phyloP scores from a whole-genome alignment of 2,797 vertebrate genomes.

The Oophaga sylvatica region DNA sequence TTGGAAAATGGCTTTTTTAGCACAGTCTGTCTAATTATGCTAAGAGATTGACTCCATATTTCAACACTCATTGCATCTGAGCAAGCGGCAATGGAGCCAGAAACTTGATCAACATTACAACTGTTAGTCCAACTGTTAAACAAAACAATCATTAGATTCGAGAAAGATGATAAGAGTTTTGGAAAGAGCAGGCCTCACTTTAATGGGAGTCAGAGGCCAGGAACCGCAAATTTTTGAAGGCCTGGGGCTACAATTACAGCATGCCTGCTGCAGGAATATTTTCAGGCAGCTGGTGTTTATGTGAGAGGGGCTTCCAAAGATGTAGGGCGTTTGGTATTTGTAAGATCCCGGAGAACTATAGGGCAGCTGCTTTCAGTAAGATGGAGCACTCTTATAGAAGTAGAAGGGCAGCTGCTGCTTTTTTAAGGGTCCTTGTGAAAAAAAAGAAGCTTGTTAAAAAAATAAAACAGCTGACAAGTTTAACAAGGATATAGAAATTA shows the following conservation, averaged over 20 bases:
- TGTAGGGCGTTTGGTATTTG: constrained; percentile 22
- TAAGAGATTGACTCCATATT: background rate
- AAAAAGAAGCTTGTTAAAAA: background rate
- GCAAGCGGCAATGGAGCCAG: constrained; percentile 6
- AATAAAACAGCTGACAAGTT: background rate
- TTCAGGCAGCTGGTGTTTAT: constrained; percentile 47
- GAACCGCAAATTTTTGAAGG: constrained; percentile 13
- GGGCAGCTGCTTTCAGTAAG: constrained; percentile 7
- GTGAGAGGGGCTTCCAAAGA: constrained; percentile 32
- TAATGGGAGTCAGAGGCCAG: constrained; percentile 34
- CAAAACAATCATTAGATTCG: constrained; percentile 34
- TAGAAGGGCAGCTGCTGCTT: background rate
- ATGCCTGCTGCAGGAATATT: constrained; percentile 15
- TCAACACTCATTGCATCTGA: constrained; percentile 7
- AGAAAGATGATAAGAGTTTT: constrained; percentile 5
- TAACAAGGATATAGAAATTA: background rate
- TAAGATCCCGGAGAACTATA: constrained; percentile 21
- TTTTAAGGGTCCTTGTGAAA: background rate
- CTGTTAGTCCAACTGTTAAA: constrained; percentile 44
- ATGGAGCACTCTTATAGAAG: background rate
- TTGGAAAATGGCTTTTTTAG: constrained; percentile 23
- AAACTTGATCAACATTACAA: constrained; percentile 20
- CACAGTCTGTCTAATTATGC: constrained; percentile 20
- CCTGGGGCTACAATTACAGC: constrained; percentile 30
- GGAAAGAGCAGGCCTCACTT: constrained; percentile 26